Percentiles rank a stretch among this genome's conserved stretches.
phyloP scores from a whole-genome alignment of 2,113 vertebrate species.

The Zapus hudsonius region DNA sequence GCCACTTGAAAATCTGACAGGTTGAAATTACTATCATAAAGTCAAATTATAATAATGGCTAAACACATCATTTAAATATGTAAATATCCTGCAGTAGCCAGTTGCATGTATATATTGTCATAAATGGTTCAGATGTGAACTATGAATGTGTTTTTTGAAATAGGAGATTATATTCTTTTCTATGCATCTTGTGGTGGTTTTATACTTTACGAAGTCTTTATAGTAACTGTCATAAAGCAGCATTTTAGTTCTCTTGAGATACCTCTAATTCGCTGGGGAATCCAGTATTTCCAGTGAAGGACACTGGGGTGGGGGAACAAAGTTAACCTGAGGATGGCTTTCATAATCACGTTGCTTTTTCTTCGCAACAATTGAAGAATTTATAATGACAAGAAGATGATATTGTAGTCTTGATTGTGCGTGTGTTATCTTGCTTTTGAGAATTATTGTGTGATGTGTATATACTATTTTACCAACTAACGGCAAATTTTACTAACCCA shows the following conservation, averaged over 20 bases:
- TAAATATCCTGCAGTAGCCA: neutral
- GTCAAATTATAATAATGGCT: neutral
- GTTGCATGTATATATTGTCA: neutral
- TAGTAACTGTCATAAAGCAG: neutral
- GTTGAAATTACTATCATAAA: neutral
- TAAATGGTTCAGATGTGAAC: neutral
- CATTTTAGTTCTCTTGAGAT: neutral
- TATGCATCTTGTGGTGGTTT: neutral
- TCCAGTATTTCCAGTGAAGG: neutral
- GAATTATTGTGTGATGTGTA: neutral
- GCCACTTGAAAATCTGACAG: neutral
- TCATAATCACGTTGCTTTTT: neutral
- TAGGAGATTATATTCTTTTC: neutral
- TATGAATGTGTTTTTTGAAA: neutral
- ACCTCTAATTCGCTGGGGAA: neutral
- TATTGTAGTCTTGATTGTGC: neutral
- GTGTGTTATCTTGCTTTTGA: neutral
- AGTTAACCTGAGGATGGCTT: neutral
- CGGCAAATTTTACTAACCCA: neutral
- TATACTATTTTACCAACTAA: conserved; percentile 3
- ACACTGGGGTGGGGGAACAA: conserved; percentile 51
- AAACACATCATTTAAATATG: neutral
- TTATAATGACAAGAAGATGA: neutral
- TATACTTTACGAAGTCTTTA: neutral
- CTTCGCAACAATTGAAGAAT: neutral